Conservation (phyloP, 2,888 invertebrate species). For the Spatulosminthurus flaviceps region DNA sequence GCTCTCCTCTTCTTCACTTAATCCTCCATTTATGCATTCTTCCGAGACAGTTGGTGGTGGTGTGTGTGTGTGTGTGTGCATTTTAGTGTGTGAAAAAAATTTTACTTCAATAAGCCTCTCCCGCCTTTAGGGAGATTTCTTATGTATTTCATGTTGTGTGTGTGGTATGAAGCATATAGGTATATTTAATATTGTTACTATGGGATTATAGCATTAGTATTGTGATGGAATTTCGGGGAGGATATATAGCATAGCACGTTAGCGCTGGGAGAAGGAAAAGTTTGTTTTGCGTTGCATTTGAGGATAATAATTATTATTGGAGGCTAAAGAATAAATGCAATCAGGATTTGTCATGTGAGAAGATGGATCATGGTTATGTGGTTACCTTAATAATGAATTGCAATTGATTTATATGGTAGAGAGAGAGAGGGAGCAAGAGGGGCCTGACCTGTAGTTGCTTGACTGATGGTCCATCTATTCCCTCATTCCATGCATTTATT, state of each 20-base stretch:
- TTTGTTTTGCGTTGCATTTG: too few species aligned
- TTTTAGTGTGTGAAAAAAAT: not conserved
- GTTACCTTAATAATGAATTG: constrained; percentile 15
- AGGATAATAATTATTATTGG: too few species aligned
- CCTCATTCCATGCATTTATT: not conserved
- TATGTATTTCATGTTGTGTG: too few species aligned
- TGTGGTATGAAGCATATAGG: too few species aligned
- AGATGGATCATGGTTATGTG: not conserved
- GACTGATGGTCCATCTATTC: not conserved
- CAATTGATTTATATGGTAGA: constrained; percentile 26
- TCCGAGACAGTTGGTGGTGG: not conserved
- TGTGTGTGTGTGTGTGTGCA: not conserved
- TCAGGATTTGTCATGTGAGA: not conserved
- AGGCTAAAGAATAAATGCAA: too few species aligned
- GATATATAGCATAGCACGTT: not conserved
- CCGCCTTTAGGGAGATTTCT: too few species aligned
- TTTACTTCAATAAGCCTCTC: too few species aligned
- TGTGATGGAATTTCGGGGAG: too few species aligned
- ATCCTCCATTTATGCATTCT: not conserved
- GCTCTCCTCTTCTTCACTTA: not conserved
- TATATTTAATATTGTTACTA: too few species aligned
- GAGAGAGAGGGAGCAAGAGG: constrained; percentile 48
- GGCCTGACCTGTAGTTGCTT: constrained; percentile 41
- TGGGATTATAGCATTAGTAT: too few species aligned
- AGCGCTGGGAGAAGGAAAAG: not conserved